Evolutionary conservation across 2,888 invertebrate species (phyloP), one percentile per base, ranked within the genome.

Genomic region (Callimorpha dominula): DNA sequence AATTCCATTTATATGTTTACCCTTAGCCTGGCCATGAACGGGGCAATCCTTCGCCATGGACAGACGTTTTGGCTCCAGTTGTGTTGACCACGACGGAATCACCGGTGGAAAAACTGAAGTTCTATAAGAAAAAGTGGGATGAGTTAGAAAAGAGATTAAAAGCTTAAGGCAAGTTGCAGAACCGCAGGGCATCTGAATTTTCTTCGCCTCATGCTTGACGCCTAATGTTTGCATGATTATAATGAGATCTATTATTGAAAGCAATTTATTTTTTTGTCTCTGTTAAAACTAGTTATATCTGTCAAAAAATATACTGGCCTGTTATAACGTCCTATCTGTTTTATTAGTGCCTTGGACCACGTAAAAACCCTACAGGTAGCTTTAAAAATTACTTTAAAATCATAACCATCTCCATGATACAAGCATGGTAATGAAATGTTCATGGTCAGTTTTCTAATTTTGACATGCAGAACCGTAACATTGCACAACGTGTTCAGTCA

Each of bases 41-140:
- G 31, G 31, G 4, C 4, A 20, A 31, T 5, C 14, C 60, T 60
- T 20, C 11, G 31, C 31, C 20, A 31, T 0, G 12, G 14, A 14
- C 31, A 31, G 12, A 20, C 31, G 11, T 4, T 14, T 31, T 14
- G 31, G 31, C 31, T 31, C 31, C 14, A 60, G 14, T 5, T 2
- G 12, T n/a, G 6, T 9, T 31, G 4, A 12, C 60, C 14, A 12
- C 7, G 14, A 50, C 49, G 17, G 65, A 40, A n/a, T 31, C 60
- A 6, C 46, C 46, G 0, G 46, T 46, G 9, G 68, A 68, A 20
- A 68, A 60, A 68, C 8, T 68, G 15, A 60, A 68, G 46, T 20
- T 46, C 15, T 68, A 68, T 60, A 31, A 68, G 60, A 68, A 60
- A 68, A 43, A 54, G 68, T 68, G 46, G 57, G 68, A 57, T 15